Percentiles rank a stretch among this genome's conserved stretches.
phyloP scores from a whole-genome alignment of 2,113 vertebrate species.

The Aepyceros melampus region DNA sequence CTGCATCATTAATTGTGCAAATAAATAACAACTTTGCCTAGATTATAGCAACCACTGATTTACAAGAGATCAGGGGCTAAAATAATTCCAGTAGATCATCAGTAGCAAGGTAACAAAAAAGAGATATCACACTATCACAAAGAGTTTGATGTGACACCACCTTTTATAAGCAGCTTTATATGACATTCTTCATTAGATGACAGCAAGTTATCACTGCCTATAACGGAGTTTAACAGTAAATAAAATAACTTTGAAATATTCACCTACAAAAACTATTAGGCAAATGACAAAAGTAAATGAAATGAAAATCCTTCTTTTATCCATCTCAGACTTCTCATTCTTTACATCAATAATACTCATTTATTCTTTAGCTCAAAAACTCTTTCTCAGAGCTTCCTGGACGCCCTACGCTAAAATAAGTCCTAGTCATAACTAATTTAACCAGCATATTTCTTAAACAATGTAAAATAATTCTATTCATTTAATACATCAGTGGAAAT shows the following conservation, averaged over 20 bases:
- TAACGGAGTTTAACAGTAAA: background rate
- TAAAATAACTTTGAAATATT: background rate
- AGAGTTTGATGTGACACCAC: background rate
- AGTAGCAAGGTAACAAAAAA: background rate
- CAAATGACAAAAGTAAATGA: background rate
- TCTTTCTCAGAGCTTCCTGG: background rate
- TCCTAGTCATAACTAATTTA: background rate
- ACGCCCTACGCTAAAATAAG: background rate
- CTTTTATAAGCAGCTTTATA: background rate
- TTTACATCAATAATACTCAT: background rate
- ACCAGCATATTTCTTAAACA: background rate
- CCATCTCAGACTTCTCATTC: background rate
- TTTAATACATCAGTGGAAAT: background rate
- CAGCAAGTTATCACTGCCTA: background rate
- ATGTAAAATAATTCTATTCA: background rate
- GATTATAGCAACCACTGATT: background rate
- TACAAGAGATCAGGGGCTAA: background rate
- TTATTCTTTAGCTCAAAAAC: background rate
- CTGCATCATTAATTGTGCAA: slow-evolving; percentile 3
- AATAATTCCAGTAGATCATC: background rate
- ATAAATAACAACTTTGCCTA: background rate
- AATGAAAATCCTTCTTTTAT: background rate
- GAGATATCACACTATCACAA: background rate
- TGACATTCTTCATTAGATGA: background rate
- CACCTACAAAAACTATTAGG: background rate